Evolutionary conservation across 2,113 vertebrate genomes (phyloP).

Genomic region (Myocastor coypus): DNA sequence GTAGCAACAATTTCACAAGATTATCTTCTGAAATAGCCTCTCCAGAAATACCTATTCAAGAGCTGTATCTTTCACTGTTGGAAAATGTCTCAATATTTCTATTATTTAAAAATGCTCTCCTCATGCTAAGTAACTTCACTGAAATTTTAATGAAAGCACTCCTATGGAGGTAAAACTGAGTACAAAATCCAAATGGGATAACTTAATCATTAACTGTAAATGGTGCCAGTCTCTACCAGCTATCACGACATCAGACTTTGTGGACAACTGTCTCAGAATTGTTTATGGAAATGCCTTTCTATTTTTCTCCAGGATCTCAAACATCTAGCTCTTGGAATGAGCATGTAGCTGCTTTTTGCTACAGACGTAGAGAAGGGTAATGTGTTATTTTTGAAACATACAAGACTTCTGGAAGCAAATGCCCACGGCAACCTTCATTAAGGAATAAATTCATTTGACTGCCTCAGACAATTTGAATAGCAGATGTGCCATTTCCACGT

Average conservation of each 20-base stretch:
- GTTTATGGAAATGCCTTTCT: conserved; percentile 1
- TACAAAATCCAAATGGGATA: not conserved
- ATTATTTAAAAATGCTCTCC: conserved; percentile 32
- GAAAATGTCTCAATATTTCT: not conserved
- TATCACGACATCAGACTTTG: not conserved
- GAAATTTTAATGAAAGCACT: conserved; percentile 35
- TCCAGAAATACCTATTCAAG: not conserved
- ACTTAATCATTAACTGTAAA: not conserved
- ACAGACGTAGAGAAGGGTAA: conserved; percentile 1
- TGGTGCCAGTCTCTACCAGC: not conserved
- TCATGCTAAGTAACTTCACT: not conserved
- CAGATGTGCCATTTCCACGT: not conserved
- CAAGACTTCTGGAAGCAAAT: conserved; percentile 27
- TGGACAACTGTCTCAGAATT: not conserved
- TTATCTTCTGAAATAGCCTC: not conserved
- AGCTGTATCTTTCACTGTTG: not conserved
- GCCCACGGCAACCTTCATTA: conserved; percentile 44
- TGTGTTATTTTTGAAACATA: not conserved
- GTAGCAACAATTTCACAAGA: not conserved
- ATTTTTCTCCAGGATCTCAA: not conserved
- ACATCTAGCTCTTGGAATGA: conserved; percentile 3
- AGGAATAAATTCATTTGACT: conserved; percentile 52
- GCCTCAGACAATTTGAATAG: conserved; percentile 24
- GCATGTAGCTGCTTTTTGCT: not conserved
- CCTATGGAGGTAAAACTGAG: conserved; percentile 32